phyloP scores from a whole-genome alignment of 2,797 vertebrate genomes.

The Sebastes alutus region DNA sequence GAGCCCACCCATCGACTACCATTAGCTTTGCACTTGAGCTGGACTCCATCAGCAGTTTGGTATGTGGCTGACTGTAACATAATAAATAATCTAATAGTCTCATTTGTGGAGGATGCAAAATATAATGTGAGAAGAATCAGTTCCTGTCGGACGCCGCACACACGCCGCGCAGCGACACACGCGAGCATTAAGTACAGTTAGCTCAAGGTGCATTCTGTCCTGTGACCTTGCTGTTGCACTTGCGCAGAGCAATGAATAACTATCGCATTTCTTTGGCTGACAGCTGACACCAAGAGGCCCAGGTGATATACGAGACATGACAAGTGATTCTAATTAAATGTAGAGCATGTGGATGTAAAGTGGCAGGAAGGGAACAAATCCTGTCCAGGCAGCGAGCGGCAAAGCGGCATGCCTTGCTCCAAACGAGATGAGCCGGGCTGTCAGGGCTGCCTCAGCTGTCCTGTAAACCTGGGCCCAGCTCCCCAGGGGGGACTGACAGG shows the following conservation, averaged over 20 bases:
- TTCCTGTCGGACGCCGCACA: conserved; percentile 7
- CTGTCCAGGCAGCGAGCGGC: conserved; percentile 76
- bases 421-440: conserved; percentile 80
- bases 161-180: conserved; percentile 24
- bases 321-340: conserved; percentile 90
- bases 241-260: conserved; percentile 85
- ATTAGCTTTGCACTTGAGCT: conserved; percentile 22
- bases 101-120: conserved; percentile 25
- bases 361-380: conserved; percentile 87
- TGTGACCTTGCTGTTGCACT: conserved; percentile 85
- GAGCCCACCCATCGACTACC: conserved; percentile 20
- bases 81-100: conserved; percentile 16
- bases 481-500: conserved; percentile 79
- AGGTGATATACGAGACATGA: conserved; percentile 90
- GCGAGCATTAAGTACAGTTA: conserved; percentile 76
- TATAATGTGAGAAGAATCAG: conserved; percentile 24
- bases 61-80: not conserved
- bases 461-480: conserved; percentile 74
- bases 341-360: conserved; percentile 86
- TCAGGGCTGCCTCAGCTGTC: conserved; percentile 82
- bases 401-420: conserved; percentile 75
- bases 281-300: conserved; percentile 86
- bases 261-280: conserved; percentile 88
- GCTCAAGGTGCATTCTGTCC: conserved; percentile 82
- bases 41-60: conserved; percentile 6